These are phyloP conservation scores for Martes martes DNA, from an alignment of 2,113 vertebrate genomes.

Conservation along the genomic window DNA sequence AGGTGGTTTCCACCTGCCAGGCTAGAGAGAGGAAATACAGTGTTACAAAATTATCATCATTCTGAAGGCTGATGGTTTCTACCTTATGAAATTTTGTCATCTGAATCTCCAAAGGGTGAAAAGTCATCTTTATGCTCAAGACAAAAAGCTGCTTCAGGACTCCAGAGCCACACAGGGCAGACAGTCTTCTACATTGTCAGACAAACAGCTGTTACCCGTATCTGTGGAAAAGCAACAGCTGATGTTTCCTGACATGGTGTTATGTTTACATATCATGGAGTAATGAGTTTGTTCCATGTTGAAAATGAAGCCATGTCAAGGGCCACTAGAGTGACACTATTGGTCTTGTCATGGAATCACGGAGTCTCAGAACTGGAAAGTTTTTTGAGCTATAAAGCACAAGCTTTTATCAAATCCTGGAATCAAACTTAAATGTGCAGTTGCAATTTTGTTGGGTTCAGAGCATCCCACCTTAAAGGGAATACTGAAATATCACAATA, in stretches of 20 bases:
- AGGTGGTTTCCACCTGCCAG: not conserved
- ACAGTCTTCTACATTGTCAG: not conserved
- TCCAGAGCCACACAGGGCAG: not conserved
- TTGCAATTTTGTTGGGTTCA: not conserved
- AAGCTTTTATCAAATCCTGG: not conserved
- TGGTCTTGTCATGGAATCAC: not conserved
- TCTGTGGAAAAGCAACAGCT: not conserved
- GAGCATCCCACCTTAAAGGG: not conserved
- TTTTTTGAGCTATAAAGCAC: not conserved
- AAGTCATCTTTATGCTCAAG: not conserved
- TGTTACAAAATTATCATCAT: not conserved
- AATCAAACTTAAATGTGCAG: not conserved
- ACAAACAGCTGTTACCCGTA: constrained; percentile 23
- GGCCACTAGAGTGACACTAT: not conserved
- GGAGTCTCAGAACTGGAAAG: not conserved
- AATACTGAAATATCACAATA: not conserved
- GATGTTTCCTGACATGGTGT: constrained; percentile 33
- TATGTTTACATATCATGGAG: constrained; percentile 23
- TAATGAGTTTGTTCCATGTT: constrained; percentile 20
- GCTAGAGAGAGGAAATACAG: not conserved
- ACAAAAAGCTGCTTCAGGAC: constrained; percentile 5
- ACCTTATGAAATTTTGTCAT: constrained; percentile 50
- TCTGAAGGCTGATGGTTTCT: not conserved
- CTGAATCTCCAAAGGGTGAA: not conserved
- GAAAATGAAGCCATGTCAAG: constrained; percentile 29